Evolutionary conservation across 2,888 invertebrate genomes (phyloP), one percentile per base, ranked within the genome.

Genomic region (Drosophila greeni): DNA sequence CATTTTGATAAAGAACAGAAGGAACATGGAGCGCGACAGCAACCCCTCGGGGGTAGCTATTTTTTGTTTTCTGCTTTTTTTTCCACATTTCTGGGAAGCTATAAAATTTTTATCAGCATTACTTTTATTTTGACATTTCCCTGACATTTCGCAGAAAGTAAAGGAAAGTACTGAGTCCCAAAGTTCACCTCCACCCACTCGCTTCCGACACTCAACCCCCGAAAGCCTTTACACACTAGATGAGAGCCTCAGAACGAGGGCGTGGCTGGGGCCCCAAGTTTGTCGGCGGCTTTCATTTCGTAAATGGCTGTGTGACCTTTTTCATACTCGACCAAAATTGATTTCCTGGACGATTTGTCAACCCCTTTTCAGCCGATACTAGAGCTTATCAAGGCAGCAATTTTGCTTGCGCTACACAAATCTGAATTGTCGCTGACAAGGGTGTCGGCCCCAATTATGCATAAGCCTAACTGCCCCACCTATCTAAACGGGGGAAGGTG

Each of bases 71-170:
- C 65, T 40, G 20, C 2, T 75, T 72, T 70, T 69, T 62, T 51
- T 70, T 66, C 49, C 68, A 43, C 76, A 77, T 72, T 75, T 78
- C 77, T 75, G 78, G 77, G 81, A 81, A 73, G 82, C 79, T 73
- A 85, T 84, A 84, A 81, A 85, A 83, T 74, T 75, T 84, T 85
- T 82, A 84, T 84, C 79, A 84, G 79, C 80, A 72, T 74, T 79
- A 79, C 77, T 79, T 84, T 85, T 84, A 85, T 85, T 85, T 82
- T 82, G 84, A 85, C 85, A 82, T 84, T 83, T 79, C 52, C 75
- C 82, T 84, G 85, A 84, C 82, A 84, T 81, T 84, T 75, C 68
- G 64, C 75, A 80, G 51, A 52, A 62, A 52, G 61, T 43, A 61
- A 62, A 20, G 66, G 18, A 51, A 66, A 81, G 61, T 52, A 71